phyloP scores from a whole-genome alignment of 2,888 invertebrate species.

The Heliconius aoede region DNA sequence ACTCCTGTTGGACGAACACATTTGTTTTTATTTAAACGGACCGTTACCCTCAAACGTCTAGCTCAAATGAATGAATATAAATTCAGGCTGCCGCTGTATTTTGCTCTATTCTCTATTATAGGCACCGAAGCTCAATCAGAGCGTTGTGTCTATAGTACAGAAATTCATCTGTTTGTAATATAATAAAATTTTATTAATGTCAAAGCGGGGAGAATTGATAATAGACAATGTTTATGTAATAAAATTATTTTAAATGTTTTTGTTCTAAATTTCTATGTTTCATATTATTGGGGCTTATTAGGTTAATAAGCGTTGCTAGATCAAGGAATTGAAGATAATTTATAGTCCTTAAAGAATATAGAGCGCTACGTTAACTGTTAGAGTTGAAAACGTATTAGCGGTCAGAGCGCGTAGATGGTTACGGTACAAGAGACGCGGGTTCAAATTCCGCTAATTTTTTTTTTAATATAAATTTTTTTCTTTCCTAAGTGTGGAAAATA shows the following conservation, averaged over 20 bases:
- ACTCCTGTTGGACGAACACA: slow-evolving; percentile 26
- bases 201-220: background rate
- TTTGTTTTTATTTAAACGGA: slow-evolving; percentile 36
- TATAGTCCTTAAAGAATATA: too few species aligned
- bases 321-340: too few species aligned
- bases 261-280: too few species aligned
- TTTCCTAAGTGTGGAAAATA: too few species aligned
- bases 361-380: too few species aligned
- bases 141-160: background rate
- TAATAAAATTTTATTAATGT: slow-evolving; percentile 4
- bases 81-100: slow-evolving; percentile 20
- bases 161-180: background rate
- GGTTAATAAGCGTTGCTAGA: too few species aligned
- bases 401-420: too few species aligned
- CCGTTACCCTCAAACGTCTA: slow-evolving; percentile 39
- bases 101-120: slow-evolving; percentile 22
- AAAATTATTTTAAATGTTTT: background rate
- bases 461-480: too few species aligned
- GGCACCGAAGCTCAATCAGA: slow-evolving; percentile 10
- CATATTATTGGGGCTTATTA: too few species aligned
- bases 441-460: too few species aligned
- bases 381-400: too few species aligned
- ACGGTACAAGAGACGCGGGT: too few species aligned
- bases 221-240: background rate
- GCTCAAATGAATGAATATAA: slow-evolving; percentile 37